These are phyloP conservation scores for Colius striatus DNA, from an alignment of 2,113 vertebrate species.

Conservation along the genomic window DNA sequence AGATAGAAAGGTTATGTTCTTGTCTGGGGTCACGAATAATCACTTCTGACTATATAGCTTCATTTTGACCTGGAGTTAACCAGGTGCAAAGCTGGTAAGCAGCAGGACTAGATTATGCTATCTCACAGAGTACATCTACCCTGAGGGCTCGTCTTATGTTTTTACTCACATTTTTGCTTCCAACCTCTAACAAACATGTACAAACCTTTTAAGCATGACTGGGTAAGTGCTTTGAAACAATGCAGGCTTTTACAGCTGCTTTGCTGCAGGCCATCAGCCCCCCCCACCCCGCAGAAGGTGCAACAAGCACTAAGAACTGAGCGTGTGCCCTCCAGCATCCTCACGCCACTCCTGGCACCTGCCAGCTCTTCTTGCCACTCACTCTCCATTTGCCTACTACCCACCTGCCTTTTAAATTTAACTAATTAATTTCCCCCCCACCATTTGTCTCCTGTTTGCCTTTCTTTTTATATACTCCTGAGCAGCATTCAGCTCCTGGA, in stretches of 20 bases:
- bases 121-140: neutral
- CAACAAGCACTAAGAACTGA: neutral
- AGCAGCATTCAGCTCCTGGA: neutral
- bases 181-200: conserved; percentile 4
- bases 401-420: neutral
- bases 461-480: neutral
- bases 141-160: conserved; percentile 39
- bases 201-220: conserved; percentile 49
- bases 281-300: too few species aligned
- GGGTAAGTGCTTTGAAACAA: conserved; percentile 19
- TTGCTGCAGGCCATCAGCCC: conserved; percentile 12
- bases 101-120: neutral
- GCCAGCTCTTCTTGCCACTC: neutral
- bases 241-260: neutral
- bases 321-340: neutral
- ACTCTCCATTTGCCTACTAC: neutral
- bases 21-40: conserved; percentile 46
- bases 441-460: neutral
- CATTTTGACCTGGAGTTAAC: conserved; percentile 27
- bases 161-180: conserved; percentile 20
- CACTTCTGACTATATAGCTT: conserved; percentile 32
- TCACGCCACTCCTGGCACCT: neutral
- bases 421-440: too few species aligned
- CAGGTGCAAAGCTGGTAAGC: conserved; percentile 54
- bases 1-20: conserved; percentile 55